Percentiles rank a stretch among this genome's conserved stretches.
Conservation (phyloP, 1,140 invertebrate species). For the Heliconius nattereri region DNA sequence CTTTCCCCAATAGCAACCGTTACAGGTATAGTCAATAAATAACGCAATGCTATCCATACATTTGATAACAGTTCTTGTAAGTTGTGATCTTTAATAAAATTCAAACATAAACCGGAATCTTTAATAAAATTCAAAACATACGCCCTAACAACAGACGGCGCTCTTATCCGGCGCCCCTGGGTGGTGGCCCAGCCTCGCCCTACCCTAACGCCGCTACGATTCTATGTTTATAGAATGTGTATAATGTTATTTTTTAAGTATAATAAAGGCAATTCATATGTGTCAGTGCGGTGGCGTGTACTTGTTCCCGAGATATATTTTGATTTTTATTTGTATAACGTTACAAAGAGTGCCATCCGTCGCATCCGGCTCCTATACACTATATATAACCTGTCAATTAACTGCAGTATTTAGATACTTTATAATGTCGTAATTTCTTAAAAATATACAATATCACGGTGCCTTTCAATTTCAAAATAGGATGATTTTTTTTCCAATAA, state of each 20-base stretch:
- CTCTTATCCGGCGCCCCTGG: too few relatives aligned
- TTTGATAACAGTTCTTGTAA: too few relatives aligned
- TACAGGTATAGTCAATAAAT: too few relatives aligned
- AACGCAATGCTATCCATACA: too few relatives aligned
- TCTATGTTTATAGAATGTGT: conserved; percentile 73
- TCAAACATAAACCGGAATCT: too few relatives aligned
- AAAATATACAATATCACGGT: conserved; percentile 78
- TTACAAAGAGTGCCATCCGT: conserved; percentile 72
- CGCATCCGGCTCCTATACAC: conserved; percentile 35
- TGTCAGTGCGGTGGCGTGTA: conserved; percentile 75
- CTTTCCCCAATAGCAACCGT: too few relatives aligned
- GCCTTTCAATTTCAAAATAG: conserved; percentile 78
- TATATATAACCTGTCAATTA: conserved; percentile 10
- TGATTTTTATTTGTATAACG: conserved; percentile 55
- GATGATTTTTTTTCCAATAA: conserved; percentile 76
- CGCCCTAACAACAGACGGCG: too few relatives aligned
- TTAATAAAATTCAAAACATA: too few relatives aligned
- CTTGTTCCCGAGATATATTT: conserved; percentile 56
- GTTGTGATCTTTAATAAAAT: too few relatives aligned
- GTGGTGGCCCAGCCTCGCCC: too few relatives aligned
- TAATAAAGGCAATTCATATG: conserved; percentile 78
- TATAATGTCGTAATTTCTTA: conserved; percentile 60
- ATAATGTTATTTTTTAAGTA: conserved; percentile 74
- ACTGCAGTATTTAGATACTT: conserved; percentile 49
- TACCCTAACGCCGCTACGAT: too few relatives aligned